Conservation (phyloP, 2,797 vertebrate species). For the Amphiprion clarkii region DNA sequence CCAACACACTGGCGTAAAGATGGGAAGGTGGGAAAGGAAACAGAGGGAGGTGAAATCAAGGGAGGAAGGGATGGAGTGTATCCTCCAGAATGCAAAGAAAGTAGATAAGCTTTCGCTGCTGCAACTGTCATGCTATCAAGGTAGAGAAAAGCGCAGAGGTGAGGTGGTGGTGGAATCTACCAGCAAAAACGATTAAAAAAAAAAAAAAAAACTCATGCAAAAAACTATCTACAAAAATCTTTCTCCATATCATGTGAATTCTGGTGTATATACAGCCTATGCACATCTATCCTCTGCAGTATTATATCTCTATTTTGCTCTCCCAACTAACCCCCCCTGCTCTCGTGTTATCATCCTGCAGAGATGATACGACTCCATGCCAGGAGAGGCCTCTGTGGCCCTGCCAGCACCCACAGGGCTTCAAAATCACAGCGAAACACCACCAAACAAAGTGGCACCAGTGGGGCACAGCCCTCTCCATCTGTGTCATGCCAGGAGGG, state of each 20-base stretch:
- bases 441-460: constrained; percentile 60
- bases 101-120: constrained; percentile 25
- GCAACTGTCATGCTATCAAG: constrained; percentile 15
- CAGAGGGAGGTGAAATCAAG: constrained; percentile 21
- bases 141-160: not conserved
- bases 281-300: constrained; percentile 4
- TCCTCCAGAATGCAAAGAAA: constrained; percentile 32
- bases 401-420: constrained; percentile 62
- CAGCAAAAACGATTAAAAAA: not conserved
- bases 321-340: not conserved
- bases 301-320: constrained; percentile 19
- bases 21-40: constrained; percentile 7
- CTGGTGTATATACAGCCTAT: not conserved
- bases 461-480: constrained; percentile 48
- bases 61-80: constrained; percentile 11
- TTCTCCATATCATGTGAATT: too few species aligned
- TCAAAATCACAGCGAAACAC: constrained; percentile 57
- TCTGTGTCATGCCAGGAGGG: constrained; percentile 62
- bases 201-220: not conserved
- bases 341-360: constrained; percentile 51
- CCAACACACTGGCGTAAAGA: constrained; percentile 53
- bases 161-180: not conserved
- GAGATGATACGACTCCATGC: constrained; percentile 52
- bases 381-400: constrained; percentile 57
- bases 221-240: not conserved